Evolutionary conservation across 2,797 vertebrate species (phyloP), one percentile per base, ranked within the genome.

Genomic region (Parotocinclus haroldoi): DNA sequence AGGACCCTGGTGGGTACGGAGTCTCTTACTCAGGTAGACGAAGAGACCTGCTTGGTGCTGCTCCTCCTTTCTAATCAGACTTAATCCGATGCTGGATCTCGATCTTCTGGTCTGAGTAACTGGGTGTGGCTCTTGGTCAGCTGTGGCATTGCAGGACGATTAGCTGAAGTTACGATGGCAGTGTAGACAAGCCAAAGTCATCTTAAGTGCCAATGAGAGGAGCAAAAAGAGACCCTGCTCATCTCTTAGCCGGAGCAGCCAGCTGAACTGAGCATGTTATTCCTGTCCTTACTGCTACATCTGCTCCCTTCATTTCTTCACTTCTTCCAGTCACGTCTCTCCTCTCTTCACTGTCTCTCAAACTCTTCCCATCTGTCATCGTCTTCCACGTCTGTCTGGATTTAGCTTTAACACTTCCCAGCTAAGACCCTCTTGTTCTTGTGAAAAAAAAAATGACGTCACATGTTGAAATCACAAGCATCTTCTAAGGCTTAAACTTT

Each of bases 151-250:
- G 63, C 63, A 65, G 77, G 71, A 48, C 4, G 66, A 60, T 64
- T 60, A 59, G 70, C 62, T 55, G 68, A 54, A 57, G 53, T 60
- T 72, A 17, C 44, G 50, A 63, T 16, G 40, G 74, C 76, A 68
- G 65, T 66, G 75, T 68, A 45, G 46, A 56, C 72, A 77, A 72
- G 71, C 77, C 71, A 65, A 71, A 76, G 69, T 74, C 71, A 68
- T 71, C 79, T 79, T 69, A 79, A 79, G 75, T 81, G 75, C 77
- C 75, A 65, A 62, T 58, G 57, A 61, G 66, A 64, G 49, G 68
- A 74, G 75, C 52, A 71, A 67, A 62, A 58, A 72, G 76, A 49
- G 38, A 63, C 67, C 54, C 58, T 66, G 66, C 58, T 58, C 53
- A 56, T 37, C 54, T 52, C 62, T 27, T 61, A 58, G 9, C 61